Base-by-base conservation (phyloP, 2,797 vertebrate species). In the Malurus splendens region DNA sequence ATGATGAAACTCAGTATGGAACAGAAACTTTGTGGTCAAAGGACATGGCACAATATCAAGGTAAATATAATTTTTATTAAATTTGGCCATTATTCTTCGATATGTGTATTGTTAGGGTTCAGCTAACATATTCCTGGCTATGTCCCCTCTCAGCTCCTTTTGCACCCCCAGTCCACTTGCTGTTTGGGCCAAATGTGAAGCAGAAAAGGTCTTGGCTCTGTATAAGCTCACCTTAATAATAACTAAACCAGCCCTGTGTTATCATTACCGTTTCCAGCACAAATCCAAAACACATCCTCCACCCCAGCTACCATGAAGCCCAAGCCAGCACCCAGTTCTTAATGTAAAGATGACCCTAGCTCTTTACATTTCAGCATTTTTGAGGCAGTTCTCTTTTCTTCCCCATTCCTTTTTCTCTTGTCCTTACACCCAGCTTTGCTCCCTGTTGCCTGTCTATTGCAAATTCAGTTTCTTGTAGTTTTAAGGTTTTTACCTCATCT, bases 21-120 rank as follows among this genome's bases (percentile, higher is more conserved):
- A 98, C 98, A 67, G 98, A 99, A 95, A 99, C 98, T 8, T 97
- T 99, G 48, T 99, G 98, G 98, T 99, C 99, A 67, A 98, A 98
- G 90, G 98, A 98, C 71, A 98, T 99, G 98, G 98, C 97, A 50
- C 98, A 98, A 42, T 98, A 99, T 97, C 99, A 99, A 96, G 99
- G 99, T 98, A 96, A 96, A 91, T 88, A 25, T 8, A 44, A 52
- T 38, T 86, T 54, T 51, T 51, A 38, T 65, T 76, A 50, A 36
- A 66, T 80, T 66, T 85, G 33, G n/a, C 22, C 18, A 16, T 62
- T 86, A 32, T 86, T 60, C 23, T 87, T 67, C 23, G 42, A 15
- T 65, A 33, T 36, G 12, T 7, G 0, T 30, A 5, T 45, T 50
- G 7, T 36, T 44, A 33, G 38, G 8, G 18, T 8, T 56, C 32